Base-by-base conservation (phyloP, 2,113 vertebrate genomes). In the Daubentonia madagascariensis region DNA sequence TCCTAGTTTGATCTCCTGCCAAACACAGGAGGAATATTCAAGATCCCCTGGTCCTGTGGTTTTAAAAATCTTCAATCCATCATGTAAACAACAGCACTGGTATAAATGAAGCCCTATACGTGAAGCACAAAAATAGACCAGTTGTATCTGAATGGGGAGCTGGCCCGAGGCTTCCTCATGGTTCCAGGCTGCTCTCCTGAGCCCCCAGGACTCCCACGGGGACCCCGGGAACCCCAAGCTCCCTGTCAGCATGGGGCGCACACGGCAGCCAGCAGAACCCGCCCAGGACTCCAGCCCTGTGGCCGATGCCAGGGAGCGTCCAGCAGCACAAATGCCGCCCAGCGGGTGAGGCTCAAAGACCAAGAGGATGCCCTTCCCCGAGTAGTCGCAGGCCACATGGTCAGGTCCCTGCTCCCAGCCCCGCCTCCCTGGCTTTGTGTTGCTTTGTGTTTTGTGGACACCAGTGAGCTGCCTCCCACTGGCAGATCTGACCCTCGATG, bases 251-350 rank as follows among this genome's bases (percentile, higher is more conserved):
- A 5, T 14, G 20, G 25, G 85, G 65, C 9, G 35, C 25, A 1
- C 23, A 3, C 3, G 20, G 81, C 35, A 14, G 28, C 43, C 23
- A 20, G 7, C 3, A 5, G 63, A 14, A 18, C 7, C 3, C 1
- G 3, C 83, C 87, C 35, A 43, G 72, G 37, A 48, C 40, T 1
- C 17, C 1, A 2, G 8, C 16, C 45, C 30, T 11, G 30, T 50
- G 75, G 75, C 32, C 1, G 9, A 35, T n/a, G 30, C 48, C 75
- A 11, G 17, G 75, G 23, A 54, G 76, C 28, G 22, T 11, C 76
- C 35, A 1, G 23, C 3, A 2, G 25, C 50, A 1, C 3, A 9
- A 5, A 45, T 1, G 30, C 59, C 2, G 0, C 65, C 50, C 1
- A 9, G 1, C 0, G 0, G 22, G 2, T 35, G 37, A 10, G 75